phyloP scores from a whole-genome alignment of 2,888 invertebrate species.

The Acronicta psi region DNA sequence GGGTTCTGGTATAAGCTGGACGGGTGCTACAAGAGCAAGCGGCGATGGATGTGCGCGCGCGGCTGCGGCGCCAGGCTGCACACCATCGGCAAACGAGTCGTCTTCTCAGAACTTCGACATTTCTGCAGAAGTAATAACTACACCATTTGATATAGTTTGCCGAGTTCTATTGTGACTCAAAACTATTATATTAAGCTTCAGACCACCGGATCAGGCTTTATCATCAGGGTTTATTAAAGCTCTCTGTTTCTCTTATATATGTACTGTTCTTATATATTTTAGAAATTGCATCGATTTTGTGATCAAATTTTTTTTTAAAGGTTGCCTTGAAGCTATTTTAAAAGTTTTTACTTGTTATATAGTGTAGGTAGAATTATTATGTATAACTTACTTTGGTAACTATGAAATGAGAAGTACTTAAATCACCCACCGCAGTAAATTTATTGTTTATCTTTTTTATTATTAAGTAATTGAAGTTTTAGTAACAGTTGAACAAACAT shows the following conservation, averaged over 20 bases:
- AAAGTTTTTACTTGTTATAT: slow-evolving; percentile 2
- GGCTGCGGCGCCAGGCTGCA: slow-evolving; percentile 83
- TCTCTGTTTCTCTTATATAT: slow-evolving; percentile 8
- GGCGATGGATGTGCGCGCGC: slow-evolving; percentile 83
- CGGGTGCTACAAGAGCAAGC: slow-evolving; percentile 71
- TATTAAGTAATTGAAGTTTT: slow-evolving; percentile 16
- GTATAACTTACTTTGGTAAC: neutral
- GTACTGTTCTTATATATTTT: neutral
- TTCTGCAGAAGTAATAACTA: slow-evolving; percentile 68
- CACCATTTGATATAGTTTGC: slow-evolving; percentile 67
- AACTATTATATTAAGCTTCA: neutral
- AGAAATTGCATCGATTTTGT: slow-evolving; percentile 1
- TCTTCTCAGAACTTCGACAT: slow-evolving; percentile 79
- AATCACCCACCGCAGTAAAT: slow-evolving; percentile 36
- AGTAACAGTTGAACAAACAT: slow-evolving; percentile 3
- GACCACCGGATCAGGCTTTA: neutral
- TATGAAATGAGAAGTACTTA: slow-evolving; percentile 19
- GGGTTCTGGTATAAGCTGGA: slow-evolving; percentile 81
- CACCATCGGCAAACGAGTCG: slow-evolving; percentile 77
- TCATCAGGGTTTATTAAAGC: slow-evolving; percentile 7
- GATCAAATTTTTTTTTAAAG: slow-evolving; percentile 12
- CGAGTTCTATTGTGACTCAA: neutral
- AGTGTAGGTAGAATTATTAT: neutral
- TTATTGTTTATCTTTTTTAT: neutral
- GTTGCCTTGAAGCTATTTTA: neutral